phyloP scores from a whole-genome alignment of 2,113 vertebrate genomes.

The Eolophus roseicapilla region DNA sequence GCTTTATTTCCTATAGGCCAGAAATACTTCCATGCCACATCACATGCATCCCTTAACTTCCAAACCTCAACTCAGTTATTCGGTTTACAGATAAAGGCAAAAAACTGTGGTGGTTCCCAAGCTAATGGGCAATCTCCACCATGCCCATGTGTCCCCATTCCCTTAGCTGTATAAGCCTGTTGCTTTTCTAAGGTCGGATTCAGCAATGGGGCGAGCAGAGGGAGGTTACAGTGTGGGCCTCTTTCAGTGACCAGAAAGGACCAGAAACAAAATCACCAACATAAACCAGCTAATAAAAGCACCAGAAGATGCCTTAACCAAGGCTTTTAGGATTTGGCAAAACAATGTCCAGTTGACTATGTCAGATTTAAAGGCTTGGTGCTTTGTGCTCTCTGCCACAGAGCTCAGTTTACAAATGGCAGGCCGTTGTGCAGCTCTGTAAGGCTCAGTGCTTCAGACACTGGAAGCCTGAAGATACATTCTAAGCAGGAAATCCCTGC shows the following conservation, averaged over 20 bases:
- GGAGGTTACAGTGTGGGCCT: background rate
- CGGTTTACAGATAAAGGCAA: background rate
- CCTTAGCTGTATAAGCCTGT: rapidly evolving
- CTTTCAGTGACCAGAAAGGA: background rate
- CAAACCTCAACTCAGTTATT: background rate
- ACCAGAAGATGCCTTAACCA: background rate
- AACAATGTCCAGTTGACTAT: background rate
- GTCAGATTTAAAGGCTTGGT: background rate
- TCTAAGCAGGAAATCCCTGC: background rate
- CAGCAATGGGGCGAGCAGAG: background rate
- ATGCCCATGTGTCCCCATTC: background rate
- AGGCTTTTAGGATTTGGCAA: background rate
- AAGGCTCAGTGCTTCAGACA: background rate
- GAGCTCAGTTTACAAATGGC: background rate
- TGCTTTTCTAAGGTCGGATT: background rate
- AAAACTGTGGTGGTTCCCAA: background rate
- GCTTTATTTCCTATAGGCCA: background rate
- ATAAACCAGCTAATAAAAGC: background rate
- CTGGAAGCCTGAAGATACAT: background rate
- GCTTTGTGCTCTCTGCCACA: background rate
- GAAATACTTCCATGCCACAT: background rate
- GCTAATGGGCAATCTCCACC: background rate
- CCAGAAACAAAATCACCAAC: background rate
- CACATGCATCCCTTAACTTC: background rate
- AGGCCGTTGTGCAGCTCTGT: background rate